These are phyloP conservation scores for Holcopasites calliopsidis DNA, from an alignment of 1,140 invertebrate genomes.

Conservation along the genomic window DNA sequence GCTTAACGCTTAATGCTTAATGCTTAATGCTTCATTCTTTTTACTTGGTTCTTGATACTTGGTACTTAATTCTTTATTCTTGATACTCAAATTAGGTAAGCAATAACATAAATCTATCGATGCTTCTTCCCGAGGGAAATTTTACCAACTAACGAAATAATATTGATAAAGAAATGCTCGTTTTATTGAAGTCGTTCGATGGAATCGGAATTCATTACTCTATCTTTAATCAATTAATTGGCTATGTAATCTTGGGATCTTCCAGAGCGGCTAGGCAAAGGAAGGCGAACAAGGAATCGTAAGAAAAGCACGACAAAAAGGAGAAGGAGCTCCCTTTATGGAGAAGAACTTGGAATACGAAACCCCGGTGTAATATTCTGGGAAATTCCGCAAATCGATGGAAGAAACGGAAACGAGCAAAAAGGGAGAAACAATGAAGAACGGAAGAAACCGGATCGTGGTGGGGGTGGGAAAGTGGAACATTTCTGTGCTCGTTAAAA, in stretches of 20 bases:
- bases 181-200: neutral
- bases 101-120: neutral
- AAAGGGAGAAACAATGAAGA: conserved; percentile 42
- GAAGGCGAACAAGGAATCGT: conserved; percentile 15
- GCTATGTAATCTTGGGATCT: conserved; percentile 21
- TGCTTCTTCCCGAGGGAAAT: neutral
- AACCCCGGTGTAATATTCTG: conserved; percentile 36
- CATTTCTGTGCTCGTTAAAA: conserved; percentile 50
- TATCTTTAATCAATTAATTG: conserved; percentile 34
- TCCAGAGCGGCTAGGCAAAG: conserved; percentile 12
- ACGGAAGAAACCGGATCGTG: neutral
- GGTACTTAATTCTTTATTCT: too few relatives aligned
- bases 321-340: conserved; percentile 38
- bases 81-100: too few relatives aligned
- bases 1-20: too few relatives aligned
- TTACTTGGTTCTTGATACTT: too few relatives aligned
- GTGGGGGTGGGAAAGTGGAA: conserved; percentile 37
- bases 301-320: conserved; percentile 29
- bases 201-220: conserved; percentile 30
- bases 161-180: neutral
- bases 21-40: too few relatives aligned
- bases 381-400: conserved; percentile 39
- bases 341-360: conserved; percentile 41
- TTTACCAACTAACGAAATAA: neutral
- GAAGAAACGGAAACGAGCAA: conserved; percentile 44